Percentiles rank a stretch among this genome's conserved stretches.
phyloP scores from a whole-genome alignment of 2,113 vertebrate species.

The Anoplopoma fimbria region DNA sequence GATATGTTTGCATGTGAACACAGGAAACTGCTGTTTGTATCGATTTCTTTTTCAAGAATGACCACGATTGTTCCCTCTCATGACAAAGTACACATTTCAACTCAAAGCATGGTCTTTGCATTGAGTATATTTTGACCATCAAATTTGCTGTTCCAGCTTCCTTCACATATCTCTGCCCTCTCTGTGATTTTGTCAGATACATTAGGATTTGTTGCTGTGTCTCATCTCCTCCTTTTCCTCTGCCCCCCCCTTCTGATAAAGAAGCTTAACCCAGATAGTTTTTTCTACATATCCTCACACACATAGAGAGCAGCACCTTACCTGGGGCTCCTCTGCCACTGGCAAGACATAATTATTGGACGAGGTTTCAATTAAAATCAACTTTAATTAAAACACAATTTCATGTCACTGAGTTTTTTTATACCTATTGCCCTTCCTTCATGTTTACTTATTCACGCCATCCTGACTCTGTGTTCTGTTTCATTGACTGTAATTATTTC shows the following conservation, averaged over 20 bases:
- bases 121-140: too few relatives aligned
- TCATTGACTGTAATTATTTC: neutral
- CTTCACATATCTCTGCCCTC: neutral
- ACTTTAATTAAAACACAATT: conserved; percentile 34
- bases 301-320: conserved; percentile 6
- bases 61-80: too few relatives aligned
- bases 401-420: neutral
- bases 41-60: too few relatives aligned
- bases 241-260: neutral
- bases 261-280: neutral
- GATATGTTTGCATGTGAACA: too few relatives aligned
- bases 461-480: neutral
- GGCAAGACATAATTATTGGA: conserved; percentile 12
- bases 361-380: conserved; percentile 15
- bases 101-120: too few relatives aligned
- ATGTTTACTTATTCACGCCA: conserved; percentile 10
- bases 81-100: too few relatives aligned
- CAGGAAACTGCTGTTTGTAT: too few relatives aligned
- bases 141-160: neutral
- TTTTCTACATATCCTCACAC: neutral
- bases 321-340: conserved; percentile 1
- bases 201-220: conserved; percentile 1
- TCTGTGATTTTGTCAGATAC: neutral
- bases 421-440: neutral
- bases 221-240: too few relatives aligned